Evolutionary conservation across 2,888 invertebrate species (phyloP).

Genomic region (Suillia variegata): DNA sequence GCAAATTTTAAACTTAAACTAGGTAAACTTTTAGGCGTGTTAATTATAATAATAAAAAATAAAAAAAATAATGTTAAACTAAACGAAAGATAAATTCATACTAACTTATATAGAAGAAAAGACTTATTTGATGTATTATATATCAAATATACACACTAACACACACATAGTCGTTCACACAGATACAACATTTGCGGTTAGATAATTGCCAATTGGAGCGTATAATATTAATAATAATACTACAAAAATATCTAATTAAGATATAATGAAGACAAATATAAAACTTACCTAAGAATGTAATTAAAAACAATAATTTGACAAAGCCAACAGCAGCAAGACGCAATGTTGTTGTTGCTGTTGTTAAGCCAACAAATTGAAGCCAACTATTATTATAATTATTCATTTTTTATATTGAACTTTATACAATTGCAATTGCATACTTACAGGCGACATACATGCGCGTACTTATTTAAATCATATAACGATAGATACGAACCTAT

Average conservation of each 20-base stretch:
- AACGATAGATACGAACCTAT: no score
- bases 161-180: no score
- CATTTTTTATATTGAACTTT: background rate
- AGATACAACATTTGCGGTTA: background rate
- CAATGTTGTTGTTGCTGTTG: no score
- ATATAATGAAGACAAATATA: no score
- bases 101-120: background rate
- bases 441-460: no score
- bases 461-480: background rate
- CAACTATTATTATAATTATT: background rate
- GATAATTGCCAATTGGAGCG: background rate
- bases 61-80: background rate
- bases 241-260: no score
- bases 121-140: background rate
- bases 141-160: no score
- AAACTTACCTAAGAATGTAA: slow-evolving; percentile 3
- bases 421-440: no score
- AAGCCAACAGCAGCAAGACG: background rate
- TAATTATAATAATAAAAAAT: no score
- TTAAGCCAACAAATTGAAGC: background rate
- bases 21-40: no score
- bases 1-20: no score
- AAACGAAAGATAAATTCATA: background rate
- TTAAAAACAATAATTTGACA: slow-evolving; percentile 1
- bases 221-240: no score